Conservation (phyloP, 2,113 vertebrate genomes). For the Scomber colias region DNA sequence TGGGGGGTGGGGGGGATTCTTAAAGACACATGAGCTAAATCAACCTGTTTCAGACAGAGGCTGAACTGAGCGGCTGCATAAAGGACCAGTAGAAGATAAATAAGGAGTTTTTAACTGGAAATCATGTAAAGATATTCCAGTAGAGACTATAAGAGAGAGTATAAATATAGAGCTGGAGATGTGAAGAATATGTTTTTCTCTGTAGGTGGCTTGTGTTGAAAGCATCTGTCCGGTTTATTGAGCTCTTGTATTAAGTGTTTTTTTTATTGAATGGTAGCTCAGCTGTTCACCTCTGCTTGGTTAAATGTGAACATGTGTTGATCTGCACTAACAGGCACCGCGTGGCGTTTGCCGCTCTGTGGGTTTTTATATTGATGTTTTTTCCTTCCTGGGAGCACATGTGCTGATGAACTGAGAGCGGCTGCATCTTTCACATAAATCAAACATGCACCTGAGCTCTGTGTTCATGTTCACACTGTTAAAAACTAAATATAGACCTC, state of each 20-base stretch:
- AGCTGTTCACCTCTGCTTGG: background rate
- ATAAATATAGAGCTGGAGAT: too few species aligned
- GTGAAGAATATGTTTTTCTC: too few species aligned
- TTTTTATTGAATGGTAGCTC: background rate
- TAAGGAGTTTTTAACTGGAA: too few species aligned
- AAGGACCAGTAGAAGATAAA: too few species aligned
- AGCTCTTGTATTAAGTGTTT: background rate
- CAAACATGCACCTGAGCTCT: background rate
- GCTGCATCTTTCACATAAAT: conserved; percentile 11
- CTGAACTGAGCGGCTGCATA: too few species aligned
- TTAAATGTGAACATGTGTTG: background rate
- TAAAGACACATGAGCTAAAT: too few species aligned
- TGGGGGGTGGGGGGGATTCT: too few species aligned
- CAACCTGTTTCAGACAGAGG: too few species aligned
- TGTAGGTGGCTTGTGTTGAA: too few species aligned
- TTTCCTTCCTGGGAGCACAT: background rate
- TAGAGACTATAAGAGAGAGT: too few species aligned
- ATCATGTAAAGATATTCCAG: too few species aligned
- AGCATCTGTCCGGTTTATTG: too few species aligned
- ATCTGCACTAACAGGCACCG: background rate
- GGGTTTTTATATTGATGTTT: background rate
- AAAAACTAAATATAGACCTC: background rate
- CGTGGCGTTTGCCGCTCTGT: background rate
- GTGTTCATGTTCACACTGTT: background rate
- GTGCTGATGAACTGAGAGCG: background rate